Base-by-base conservation (phyloP, 2,797 vertebrate genomes). In the Sorex maritimensis region DNA sequence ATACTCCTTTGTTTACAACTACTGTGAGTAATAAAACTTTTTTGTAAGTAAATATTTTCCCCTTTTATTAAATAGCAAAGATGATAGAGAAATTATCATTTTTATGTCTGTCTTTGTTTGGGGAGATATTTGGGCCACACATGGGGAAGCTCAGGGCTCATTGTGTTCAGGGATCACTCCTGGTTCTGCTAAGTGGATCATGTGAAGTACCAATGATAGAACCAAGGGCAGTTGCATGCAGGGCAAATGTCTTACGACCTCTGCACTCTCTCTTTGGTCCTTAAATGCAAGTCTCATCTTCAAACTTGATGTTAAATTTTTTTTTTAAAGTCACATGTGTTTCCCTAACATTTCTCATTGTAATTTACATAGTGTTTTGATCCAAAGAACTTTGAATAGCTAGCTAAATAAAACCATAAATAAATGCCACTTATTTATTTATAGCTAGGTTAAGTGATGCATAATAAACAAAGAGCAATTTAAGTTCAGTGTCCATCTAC, bases 1-100 rank as follows among this genome's bases (percentile, higher is more conserved):
- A 75, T n/a, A 81, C 49, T 23, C 12, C 34, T 68, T 92, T 93
- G 30, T 21, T 24, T 90, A 80, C 65, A 73, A 58, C 23, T 72
- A 41, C 26, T 90, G 17, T 21, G 6, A 87, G 34, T 61, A 38
- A 72, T 13, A 28, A 81, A 10, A 55, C 75, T 89, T 63, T 82
- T 74, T 88, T 58, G 41, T 19, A 69, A 41, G 28, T 34, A 26
- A 91, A 77, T 74, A 80, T 65, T 52, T 49, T 67, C 81, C 81
- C 52, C 26, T 80, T 69, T 63, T 69, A 68, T 80, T 93, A 58
- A 44, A 4, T 55, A 78, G 13, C 41, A 86, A 83, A 63, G 11
- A 79, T 55, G 17, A 77, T 26, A 49, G 41, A 82, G 83, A 67
- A 1, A 69, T 85, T 84, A 58, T 75, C 24, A 10, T 23, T 61